Conservation (phyloP, 2,797 vertebrate species). For the Hoplostethus atlanticus region DNA sequence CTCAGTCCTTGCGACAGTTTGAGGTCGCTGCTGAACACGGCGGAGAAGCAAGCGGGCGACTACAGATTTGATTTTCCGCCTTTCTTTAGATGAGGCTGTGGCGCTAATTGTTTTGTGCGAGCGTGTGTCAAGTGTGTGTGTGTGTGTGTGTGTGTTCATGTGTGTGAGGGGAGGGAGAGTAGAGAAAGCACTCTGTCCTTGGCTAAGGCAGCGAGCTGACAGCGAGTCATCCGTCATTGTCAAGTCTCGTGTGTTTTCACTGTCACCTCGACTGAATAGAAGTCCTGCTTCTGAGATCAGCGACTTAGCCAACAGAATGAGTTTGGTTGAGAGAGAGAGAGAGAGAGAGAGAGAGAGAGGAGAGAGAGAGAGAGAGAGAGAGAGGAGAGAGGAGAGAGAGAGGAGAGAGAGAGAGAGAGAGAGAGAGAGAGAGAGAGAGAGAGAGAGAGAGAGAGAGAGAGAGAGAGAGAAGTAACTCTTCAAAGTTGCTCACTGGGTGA, state of each 20-base stretch:
- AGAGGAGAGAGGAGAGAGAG: neutral
- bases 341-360: neutral
- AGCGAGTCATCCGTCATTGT: slow-evolving; percentile 70
- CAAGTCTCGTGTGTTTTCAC: slow-evolving; percentile 53
- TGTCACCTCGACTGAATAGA: slow-evolving; percentile 47
- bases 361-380: slow-evolving; percentile 2
- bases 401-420: slow-evolving; percentile 1
- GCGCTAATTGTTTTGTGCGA: slow-evolving; percentile 60
- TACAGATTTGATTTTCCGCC: slow-evolving; percentile 62
- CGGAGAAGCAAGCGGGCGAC: slow-evolving; percentile 42
- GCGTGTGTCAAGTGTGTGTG: neutral
- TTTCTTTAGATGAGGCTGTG: slow-evolving; percentile 32
- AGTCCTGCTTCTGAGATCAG: slow-evolving; percentile 44
- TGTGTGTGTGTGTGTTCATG: slow-evolving; percentile 1
- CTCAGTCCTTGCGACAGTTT: slow-evolving; percentile 32
- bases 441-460: neutral
- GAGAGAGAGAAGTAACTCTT: neutral
- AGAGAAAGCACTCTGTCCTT: slow-evolving; percentile 79
- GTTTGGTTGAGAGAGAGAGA: neutral
- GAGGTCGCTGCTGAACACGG: slow-evolving; percentile 56
- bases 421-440: neutral
- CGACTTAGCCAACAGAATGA: slow-evolving; percentile 16
- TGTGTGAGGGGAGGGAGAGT: slow-evolving; percentile 9
- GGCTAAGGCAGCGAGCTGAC: slow-evolving; percentile 64
- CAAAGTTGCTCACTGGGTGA: neutral